phyloP scores from a whole-genome alignment of 2,797 vertebrate species.

The Buphagus erythrorhynchus region DNA sequence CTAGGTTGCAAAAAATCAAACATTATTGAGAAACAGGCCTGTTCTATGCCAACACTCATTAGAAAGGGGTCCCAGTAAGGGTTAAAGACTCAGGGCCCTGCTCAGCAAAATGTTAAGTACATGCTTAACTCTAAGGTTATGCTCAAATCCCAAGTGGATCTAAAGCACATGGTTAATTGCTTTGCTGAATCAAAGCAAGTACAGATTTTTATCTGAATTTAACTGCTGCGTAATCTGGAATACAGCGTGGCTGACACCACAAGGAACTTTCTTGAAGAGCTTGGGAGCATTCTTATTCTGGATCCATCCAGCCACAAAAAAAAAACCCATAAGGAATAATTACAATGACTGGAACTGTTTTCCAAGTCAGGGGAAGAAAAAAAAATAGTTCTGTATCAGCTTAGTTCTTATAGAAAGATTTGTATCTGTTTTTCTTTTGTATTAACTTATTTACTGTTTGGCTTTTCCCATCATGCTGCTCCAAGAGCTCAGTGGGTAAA shows the following conservation, averaged over 20 bases:
- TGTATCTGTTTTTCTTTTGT: neutral
- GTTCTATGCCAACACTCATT: neutral
- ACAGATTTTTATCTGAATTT: conserved; percentile 59
- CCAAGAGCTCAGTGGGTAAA: neutral
- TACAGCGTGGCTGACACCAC: neutral
- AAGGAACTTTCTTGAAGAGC: neutral
- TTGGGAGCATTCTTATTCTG: neutral
- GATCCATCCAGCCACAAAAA: neutral
- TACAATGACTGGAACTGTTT: neutral
- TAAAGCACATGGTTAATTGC: conserved; percentile 61
- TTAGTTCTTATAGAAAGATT: neutral
- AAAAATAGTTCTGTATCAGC: neutral
- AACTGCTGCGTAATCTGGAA: conserved; percentile 22
- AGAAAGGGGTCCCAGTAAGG: conserved; percentile 43
- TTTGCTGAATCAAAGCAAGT: conserved; percentile 57
- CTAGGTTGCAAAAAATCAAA: conserved; percentile 42
- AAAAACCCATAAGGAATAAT: neutral
- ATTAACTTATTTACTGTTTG: neutral
- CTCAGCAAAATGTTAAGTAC: conserved; percentile 66
- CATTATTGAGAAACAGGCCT: conserved; percentile 34
- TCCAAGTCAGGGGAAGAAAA: neutral
- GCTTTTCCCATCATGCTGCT: neutral
- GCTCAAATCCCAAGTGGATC: conserved; percentile 59
- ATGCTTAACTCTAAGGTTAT: conserved; percentile 64
- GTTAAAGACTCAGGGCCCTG: conserved; percentile 53